Percentiles rank a stretch among this genome's conserved stretches.
Conservation (phyloP, 2,888 invertebrate genomes). For the Melinopterus prodromus region DNA sequence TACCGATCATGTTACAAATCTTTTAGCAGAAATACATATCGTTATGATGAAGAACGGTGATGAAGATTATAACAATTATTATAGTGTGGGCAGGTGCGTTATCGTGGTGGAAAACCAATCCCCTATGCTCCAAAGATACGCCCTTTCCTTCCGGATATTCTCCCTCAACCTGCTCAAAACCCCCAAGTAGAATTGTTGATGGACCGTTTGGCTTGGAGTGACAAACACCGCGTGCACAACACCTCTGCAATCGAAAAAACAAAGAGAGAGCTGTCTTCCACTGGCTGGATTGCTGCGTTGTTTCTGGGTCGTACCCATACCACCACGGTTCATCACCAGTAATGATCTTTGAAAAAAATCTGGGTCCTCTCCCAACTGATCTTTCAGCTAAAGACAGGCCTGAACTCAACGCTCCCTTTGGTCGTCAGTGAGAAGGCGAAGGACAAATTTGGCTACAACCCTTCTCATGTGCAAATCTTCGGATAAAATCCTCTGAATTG, state of each 20-base stretch:
- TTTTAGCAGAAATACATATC: no score
- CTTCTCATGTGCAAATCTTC: constrained; percentile 37
- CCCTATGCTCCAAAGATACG: constrained; percentile 39
- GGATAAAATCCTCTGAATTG: constrained; percentile 32
- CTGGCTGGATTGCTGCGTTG: constrained; percentile 42
- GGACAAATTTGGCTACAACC: constrained; percentile 34
- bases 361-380: constrained; percentile 39
- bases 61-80: no score
- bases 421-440: constrained; percentile 36
- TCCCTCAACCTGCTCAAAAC: constrained; percentile 43
- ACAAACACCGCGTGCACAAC: constrained; percentile 27
- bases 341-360: constrained; percentile 41
- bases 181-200: constrained; percentile 39
- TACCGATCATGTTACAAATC: no score
- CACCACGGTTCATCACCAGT: constrained; percentile 40
- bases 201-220: constrained; percentile 33
- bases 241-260: constrained; percentile 23
- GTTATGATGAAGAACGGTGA: no score
- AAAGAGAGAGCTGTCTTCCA: constrained; percentile 38
- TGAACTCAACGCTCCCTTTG: constrained; percentile 33
- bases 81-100: constrained; percentile 32
- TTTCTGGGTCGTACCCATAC: constrained; percentile 40
- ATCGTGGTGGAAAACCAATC: constrained; percentile 43
- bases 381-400: constrained; percentile 27
- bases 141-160: constrained; percentile 41